Percentiles rank a stretch among this genome's conserved stretches.
phyloP scores from a whole-genome alignment of 2,888 invertebrate species.

The Andrena bicolor region DNA sequence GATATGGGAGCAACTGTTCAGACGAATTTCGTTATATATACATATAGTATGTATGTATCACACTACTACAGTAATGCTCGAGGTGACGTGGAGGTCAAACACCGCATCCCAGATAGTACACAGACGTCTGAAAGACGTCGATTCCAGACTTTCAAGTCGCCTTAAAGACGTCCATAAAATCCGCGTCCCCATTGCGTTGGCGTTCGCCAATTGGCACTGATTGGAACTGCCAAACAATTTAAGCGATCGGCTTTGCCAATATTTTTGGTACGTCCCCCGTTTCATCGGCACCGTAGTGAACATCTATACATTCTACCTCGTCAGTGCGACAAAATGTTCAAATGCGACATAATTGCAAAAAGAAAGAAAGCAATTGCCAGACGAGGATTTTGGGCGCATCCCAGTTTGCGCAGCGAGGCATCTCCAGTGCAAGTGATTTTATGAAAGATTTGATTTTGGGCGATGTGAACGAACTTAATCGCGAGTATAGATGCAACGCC shows the following conservation, averaged over 20 bases:
- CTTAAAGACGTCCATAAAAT: not conserved
- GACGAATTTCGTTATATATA: not conserved
- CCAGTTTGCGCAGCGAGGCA: not conserved
- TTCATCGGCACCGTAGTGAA: too few relatives aligned
- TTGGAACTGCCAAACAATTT: not conserved
- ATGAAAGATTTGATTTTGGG: conserved; percentile 8
- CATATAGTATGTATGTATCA: not conserved
- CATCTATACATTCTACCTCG: too few relatives aligned
- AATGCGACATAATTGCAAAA: conserved; percentile 5
- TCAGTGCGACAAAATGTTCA: not conserved
- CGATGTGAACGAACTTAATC: not conserved
- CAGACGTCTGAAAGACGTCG: too few relatives aligned
- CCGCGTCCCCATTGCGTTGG: not conserved
- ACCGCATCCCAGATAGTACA: too few relatives aligned
- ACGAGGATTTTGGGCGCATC: too few relatives aligned
- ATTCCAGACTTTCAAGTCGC: too few relatives aligned
- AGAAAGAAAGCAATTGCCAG: not conserved
- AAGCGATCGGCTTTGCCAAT: not conserved
- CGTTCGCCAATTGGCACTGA: not conserved
- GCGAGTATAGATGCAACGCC: conserved; percentile 9
- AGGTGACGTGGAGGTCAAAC: not conserved
- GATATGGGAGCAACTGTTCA: not conserved
- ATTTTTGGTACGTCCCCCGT: too few relatives aligned
- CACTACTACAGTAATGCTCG: not conserved
- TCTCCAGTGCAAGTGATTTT: not conserved